Base-by-base conservation (phyloP, 2,113 vertebrate genomes). In the Corydoras sp. region DNA sequence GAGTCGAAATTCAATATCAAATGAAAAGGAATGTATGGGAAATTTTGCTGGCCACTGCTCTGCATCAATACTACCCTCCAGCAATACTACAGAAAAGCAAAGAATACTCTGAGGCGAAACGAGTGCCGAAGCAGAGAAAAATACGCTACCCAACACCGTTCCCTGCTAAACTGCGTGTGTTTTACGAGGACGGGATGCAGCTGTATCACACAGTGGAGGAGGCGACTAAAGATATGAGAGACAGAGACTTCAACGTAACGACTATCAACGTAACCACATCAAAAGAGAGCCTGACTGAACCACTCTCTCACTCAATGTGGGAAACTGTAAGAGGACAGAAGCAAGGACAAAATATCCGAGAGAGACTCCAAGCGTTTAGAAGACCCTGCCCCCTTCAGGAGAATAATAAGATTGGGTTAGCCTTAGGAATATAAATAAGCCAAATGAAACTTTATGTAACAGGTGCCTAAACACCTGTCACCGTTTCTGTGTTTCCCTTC, bases 141-240 rank as follows among this genome's bases (percentile, higher is more conserved):
- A 24, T 43, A 43, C 35, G 7, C 35, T 43, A 43, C 35, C 35
- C 9, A 14, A 63, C 3, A 54, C 32, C 48, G 2, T 70, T 63
- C 9, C 74, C 49, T 1, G 59, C 65, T 4, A 69, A 65, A 29
- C 18, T 68, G 9, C 59, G 31, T 0, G 50, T 68, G 8, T 65
- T 49, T 53, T 69, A 58, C 10, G 5, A 75, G 10, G 53, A 69
- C 2, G 43, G 60, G 66, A 69, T 15, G 3, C 4, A n/a, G 12
- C n/a, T 74, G 3, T 68, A 74, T 11, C 65, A 68, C 9, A 8
- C 65, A 8, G 50, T 10, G 11, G 30, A 69, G 50, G 59, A 63
- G 14, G 66, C 73, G 3, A 58, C 60, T 14, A 49, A n/a, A 31
- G 66, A 75, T 8, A 69, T 75, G 66, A 69, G 63, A 5, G 60